These are phyloP conservation scores for Erinaceus europaeus DNA, from an alignment of 2,113 vertebrate species.

Conservation along the genomic window DNA sequence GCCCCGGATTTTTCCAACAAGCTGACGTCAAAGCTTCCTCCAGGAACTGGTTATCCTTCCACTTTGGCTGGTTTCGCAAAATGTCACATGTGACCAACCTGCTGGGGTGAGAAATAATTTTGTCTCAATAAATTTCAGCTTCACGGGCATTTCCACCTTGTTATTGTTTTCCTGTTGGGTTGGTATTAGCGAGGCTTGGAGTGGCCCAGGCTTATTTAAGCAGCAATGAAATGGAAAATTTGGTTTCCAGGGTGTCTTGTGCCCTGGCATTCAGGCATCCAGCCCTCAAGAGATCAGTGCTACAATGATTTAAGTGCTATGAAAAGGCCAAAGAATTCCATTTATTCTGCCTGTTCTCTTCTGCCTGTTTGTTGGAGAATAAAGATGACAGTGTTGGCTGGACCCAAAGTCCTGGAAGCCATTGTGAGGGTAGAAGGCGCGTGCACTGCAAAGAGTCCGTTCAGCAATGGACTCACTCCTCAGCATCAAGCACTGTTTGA, in stretches of 20 bases:
- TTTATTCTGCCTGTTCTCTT: not conserved
- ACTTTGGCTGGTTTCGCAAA: conserved; percentile 38
- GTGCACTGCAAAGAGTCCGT: not conserved
- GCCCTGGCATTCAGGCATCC: not conserved
- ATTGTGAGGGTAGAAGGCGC: not conserved
- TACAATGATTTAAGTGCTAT: not conserved
- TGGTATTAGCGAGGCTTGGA: conserved; percentile 36
- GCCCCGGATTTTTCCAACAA: not conserved
- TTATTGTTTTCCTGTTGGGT: conserved; percentile 4
- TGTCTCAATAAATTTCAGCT: not conserved
- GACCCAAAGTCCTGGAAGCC: not conserved
- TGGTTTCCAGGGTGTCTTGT: not conserved
- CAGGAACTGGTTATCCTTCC: not conserved
- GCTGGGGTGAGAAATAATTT: conserved; percentile 44
- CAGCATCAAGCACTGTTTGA: not conserved
- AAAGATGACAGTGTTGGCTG: not conserved
- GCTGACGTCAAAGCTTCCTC: not conserved
- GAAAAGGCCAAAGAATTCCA: not conserved
- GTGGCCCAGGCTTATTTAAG: not conserved
- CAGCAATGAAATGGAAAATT: not conserved
- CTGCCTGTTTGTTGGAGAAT: not conserved
- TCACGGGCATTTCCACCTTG: conserved; percentile 10
- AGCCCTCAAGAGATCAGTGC: not conserved
- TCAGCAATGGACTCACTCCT: not conserved
- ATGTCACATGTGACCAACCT: conserved; percentile 45